A percentile compares a stretch with the other conserved stretches of the same genome.
Evolutionary conservation across 2,888 invertebrate species (phyloP).

Genomic region (Drosophila rellima): DNA sequence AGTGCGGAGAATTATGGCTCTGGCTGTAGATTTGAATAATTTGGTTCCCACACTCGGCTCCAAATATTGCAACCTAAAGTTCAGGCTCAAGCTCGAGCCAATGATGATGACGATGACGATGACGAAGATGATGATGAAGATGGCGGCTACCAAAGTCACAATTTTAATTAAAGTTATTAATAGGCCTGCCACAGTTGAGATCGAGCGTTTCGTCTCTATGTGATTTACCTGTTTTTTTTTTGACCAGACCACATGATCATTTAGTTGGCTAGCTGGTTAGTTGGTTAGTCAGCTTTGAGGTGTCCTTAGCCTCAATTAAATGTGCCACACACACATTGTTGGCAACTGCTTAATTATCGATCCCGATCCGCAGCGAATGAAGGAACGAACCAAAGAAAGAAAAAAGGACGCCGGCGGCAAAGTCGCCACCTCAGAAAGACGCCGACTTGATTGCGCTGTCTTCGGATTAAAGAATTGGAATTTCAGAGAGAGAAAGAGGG

Average conservation of each 20-base stretch:
- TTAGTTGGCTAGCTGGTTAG: conserved; percentile 8
- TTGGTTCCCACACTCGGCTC: conserved; percentile 82
- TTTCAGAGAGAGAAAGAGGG: conserved; percentile 5
- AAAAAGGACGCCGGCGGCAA: conserved; percentile 55
- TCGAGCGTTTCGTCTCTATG: conserved; percentile 44
- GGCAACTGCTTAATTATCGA: conserved; percentile 81
- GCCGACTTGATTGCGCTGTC: conserved; percentile 71
- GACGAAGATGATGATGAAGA: conserved; percentile 12
- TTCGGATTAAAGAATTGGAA: conserved; percentile 57
- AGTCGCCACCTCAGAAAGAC: conserved; percentile 60
- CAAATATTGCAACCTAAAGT: conserved; percentile 24
- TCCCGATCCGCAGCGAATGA: conserved; percentile 32
- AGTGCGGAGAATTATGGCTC: conserved; percentile 59
- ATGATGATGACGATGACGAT: conserved; percentile 9
- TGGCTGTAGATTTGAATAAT: conserved; percentile 81
- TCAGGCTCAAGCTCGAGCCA: conserved; percentile 9
- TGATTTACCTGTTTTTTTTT: conserved; percentile 54
- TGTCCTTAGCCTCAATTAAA: conserved; percentile 75
- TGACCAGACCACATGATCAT: conserved; percentile 5
- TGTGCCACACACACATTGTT: conserved; percentile 80
- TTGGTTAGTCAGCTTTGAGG: conserved; percentile 24
- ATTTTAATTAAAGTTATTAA: conserved; percentile 84
- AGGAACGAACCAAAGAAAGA: conserved; percentile 22
- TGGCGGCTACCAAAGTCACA: conserved; percentile 48
- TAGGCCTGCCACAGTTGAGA: conserved; percentile 64